phyloP scores from a whole-genome alignment of 2,113 vertebrate species.

The Himantopus leucocephalus region DNA sequence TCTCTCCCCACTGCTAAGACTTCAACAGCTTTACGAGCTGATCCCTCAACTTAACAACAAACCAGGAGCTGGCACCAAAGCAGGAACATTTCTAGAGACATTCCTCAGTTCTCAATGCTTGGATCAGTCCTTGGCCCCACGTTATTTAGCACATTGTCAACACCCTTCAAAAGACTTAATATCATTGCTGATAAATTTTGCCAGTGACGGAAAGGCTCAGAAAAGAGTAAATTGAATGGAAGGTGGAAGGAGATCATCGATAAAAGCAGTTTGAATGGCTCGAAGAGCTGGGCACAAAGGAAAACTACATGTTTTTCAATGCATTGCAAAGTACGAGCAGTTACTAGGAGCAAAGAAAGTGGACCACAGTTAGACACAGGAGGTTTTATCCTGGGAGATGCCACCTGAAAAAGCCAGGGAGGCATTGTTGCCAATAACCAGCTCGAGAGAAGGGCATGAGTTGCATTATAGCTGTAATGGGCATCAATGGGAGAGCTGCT shows the following conservation, averaged over 20 bases:
- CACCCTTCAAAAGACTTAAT: background rate
- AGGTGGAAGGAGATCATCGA: background rate
- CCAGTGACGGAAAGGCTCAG: background rate
- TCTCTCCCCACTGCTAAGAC: background rate
- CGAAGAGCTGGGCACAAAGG: background rate
- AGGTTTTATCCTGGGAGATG: background rate
- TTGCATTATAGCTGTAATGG: background rate
- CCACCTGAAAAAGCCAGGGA: background rate
- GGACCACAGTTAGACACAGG: background rate
- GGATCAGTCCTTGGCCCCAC: slow-evolving; percentile 1
- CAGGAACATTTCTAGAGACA: background rate
- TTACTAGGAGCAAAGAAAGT: background rate
- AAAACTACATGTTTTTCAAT: background rate
- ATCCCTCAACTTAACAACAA: background rate
- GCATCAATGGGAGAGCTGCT: background rate
- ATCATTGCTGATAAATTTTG: slow-evolving; percentile 2
- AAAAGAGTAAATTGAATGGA: slow-evolving; percentile 2
- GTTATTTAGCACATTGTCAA: slow-evolving; percentile 31
- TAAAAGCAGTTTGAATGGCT: background rate
- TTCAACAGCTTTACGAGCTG: background rate
- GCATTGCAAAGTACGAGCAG: background rate
- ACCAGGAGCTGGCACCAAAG: background rate
- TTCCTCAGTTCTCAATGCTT: background rate
- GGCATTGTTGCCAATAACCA: background rate
- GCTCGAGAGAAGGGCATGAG: background rate